A percentile compares a stretch with the other conserved stretches of the same genome.
Evolutionary conservation across 2,113 vertebrate species (phyloP).

Genomic region (Rhynchomys soricoides): DNA sequence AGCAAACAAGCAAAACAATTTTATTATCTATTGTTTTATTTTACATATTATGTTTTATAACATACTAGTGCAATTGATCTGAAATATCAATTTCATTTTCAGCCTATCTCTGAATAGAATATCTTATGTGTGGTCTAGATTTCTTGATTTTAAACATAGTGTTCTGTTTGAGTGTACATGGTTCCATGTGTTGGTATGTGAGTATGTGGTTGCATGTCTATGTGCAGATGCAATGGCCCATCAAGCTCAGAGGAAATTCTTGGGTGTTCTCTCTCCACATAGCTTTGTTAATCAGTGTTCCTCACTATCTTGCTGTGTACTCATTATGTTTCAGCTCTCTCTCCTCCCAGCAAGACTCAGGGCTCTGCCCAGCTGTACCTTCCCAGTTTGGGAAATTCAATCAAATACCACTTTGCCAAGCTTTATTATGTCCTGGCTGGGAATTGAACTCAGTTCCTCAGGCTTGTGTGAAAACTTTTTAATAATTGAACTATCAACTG

Average conservation of each 20-base stretch:
- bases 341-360: background rate
- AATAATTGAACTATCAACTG: background rate
- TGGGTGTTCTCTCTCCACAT: background rate
- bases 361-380: background rate
- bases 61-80: background rate
- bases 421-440: background rate
- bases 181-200: background rate
- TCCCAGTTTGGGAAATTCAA: background rate
- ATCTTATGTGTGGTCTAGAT: no score
- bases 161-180: background rate
- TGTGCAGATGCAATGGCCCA: background rate
- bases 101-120: no score
- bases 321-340: no score
- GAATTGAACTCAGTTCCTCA: background rate
- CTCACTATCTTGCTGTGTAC: background rate
- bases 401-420: background rate
- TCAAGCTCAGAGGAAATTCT: fast-evolving
- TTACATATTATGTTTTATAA: background rate
- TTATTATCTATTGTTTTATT: background rate
- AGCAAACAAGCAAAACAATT: no score
- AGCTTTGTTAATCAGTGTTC: background rate
- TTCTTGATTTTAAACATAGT: background rate
- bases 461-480: background rate
- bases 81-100: background rate
- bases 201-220: background rate